Conservation (phyloP, 2,797 vertebrate species). For the Chelidonichthys spinosus region DNA sequence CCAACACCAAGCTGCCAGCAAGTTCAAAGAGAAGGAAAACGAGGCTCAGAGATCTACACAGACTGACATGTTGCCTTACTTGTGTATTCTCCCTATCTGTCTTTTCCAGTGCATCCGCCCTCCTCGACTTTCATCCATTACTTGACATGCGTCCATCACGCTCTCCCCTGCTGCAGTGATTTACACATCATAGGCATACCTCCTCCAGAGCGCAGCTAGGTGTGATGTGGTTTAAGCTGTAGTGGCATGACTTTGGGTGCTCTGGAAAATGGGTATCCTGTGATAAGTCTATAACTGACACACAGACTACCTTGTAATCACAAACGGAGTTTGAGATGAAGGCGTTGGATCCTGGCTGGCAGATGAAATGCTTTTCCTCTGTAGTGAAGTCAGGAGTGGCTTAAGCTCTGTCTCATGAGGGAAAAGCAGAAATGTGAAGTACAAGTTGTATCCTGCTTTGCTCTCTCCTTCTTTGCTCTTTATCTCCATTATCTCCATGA, state of each 20-base stretch:
- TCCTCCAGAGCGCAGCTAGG: constrained; percentile 1
- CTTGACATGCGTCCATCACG: constrained; percentile 27
- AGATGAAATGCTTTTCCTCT: not conserved
- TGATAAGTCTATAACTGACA: constrained; percentile 5
- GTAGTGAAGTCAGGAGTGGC: constrained; percentile 1
- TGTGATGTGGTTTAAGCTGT: constrained; percentile 9
- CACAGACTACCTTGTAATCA: constrained; percentile 10
- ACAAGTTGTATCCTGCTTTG: not conserved
- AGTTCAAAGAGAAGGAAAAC: not conserved
- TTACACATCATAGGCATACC: constrained; percentile 17
- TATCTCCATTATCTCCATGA: constrained; percentile 9
- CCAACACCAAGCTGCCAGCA: not conserved
- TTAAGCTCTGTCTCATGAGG: constrained; percentile 9
- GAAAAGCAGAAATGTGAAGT: not conserved
- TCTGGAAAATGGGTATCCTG: not conserved
- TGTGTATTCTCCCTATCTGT: not conserved
- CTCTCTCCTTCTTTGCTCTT: not conserved
- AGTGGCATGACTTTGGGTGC: not conserved
- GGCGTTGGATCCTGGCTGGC: not conserved
- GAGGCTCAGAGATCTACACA: not conserved
- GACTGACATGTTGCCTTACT: not conserved
- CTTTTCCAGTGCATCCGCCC: not conserved
- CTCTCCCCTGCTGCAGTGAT: constrained; percentile 6
- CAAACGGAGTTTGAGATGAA: constrained; percentile 23
- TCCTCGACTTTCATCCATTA: not conserved